Conservation (phyloP, 1,140 invertebrate species). For the Eumeta japonica region DNA sequence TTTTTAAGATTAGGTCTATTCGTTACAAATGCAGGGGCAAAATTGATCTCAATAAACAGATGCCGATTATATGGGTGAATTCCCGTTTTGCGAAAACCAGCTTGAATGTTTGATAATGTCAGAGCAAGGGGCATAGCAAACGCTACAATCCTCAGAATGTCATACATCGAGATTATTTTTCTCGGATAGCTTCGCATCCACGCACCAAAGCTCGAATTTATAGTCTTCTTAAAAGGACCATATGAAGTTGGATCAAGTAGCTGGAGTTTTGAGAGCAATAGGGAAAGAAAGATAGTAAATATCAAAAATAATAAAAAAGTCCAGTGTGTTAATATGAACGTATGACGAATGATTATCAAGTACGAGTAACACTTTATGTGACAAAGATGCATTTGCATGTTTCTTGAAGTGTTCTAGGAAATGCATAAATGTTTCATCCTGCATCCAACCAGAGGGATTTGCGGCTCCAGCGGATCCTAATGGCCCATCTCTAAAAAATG, state of each 20-base stretch:
- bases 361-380: conserved; percentile 17
- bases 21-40: too few relatives aligned
- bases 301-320: conserved; percentile 29
- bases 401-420: conserved; percentile 35
- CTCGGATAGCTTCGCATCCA: conserved; percentile 48
- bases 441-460: conserved; percentile 44
- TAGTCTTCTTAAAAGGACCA: conserved; percentile 35
- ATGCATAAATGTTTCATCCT: conserved; percentile 26
- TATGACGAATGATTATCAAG: conserved; percentile 26
- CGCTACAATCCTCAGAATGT: too few relatives aligned
- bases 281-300: conserved; percentile 31
- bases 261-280: conserved; percentile 36
- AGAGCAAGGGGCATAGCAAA: too few relatives aligned
- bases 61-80: too few relatives aligned
- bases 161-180: too few relatives aligned
- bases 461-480: conserved; percentile 19
- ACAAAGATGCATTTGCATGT: conserved; percentile 17
- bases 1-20: too few relatives aligned
- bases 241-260: conserved; percentile 36
- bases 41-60: too few relatives aligned
- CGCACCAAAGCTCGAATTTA: conserved; percentile 30
- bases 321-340: conserved; percentile 15
- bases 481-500: conserved; percentile 45
- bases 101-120: too few relatives aligned
- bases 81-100: too few relatives aligned